These are phyloP conservation scores for Mus spicilegus DNA, from an alignment of 2,113 vertebrate genomes.

Conservation along the genomic window DNA sequence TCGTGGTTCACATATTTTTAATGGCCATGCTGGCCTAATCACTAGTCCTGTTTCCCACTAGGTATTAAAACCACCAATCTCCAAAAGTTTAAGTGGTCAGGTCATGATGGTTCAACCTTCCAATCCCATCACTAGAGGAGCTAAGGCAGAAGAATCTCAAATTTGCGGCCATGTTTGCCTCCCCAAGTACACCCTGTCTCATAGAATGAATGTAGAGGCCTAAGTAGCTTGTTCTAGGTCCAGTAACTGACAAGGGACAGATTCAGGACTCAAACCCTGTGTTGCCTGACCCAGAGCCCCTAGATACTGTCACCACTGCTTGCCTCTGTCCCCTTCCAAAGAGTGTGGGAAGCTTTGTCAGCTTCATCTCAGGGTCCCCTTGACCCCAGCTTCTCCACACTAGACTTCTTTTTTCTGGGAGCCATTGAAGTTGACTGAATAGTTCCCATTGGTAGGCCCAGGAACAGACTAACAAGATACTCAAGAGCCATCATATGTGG, in stretches of 20 bases:
- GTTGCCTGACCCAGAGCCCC: neutral
- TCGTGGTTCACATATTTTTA: too few species aligned
- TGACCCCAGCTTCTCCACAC: neutral
- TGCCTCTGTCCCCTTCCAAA: neutral
- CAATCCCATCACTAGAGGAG: too few species aligned
- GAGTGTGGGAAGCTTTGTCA: neutral
- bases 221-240: neutral
- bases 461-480: neutral
- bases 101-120: too few species aligned
- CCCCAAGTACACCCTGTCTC: neutral
- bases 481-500: neutral
- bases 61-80: too few species aligned
- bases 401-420: neutral
- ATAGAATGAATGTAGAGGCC: too few species aligned
- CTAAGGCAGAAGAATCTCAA: neutral
- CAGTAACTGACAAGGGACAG: neutral
- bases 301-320: too few species aligned
- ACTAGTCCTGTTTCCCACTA: too few species aligned
- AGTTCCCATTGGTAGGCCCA: fast-evolving
- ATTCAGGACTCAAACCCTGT: neutral
- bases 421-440: neutral
- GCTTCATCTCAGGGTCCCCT: neutral
- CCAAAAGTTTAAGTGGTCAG: too few species aligned
- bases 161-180: neutral
- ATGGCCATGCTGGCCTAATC: too few species aligned